Evolutionary conservation across 2,113 vertebrate species (phyloP), one percentile per base, ranked within the genome.

Genomic region (Rhineura floridana): DNA sequence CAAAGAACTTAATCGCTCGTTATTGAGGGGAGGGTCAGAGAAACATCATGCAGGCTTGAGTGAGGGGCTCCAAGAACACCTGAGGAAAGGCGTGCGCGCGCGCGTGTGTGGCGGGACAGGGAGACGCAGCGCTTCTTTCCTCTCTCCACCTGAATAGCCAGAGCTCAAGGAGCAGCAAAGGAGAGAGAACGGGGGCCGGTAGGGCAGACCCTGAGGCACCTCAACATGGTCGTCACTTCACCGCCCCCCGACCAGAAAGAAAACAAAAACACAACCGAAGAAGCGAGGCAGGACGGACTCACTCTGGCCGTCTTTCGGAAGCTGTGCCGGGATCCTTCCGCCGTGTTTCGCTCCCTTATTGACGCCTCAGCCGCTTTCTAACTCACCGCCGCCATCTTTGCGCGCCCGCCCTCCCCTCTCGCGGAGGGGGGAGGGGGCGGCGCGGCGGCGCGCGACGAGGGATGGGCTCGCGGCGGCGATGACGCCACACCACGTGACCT

Each of bases 371-470:
- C 96, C 95, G 96, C 96, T 96, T 97, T 97, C 96, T 97, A 98
- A 97, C 98, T 97, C 94, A 90, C 97, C 86, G 97, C 97, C 98
- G 98, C 98, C 98, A 99, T 98, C 97, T 98, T 99, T 97, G 98
- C 98, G 96, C 12, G 3, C 70, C n/a, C 83, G n/a, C 73, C 96
- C 93, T 86, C 93, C 94, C 95, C 87, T 94, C 90, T 85, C 70
- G 19, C 87, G 85, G 95, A 88, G 89, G 94, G 96, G 89, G 88
- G 83, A 93, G 95, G 96, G 95, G 93, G 92, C 95, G 96, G 95
- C 96, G 95, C 96, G 83, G 13, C 92, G 91, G 97, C 72, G 25
- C 86, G 86, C 87, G 84, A 89, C 86, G 89, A 78, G 93, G 92
- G 48, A 84, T 88, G 80, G 90, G 88, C 83, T 70, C 89, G 96